Base-by-base conservation (phyloP, 2,797 vertebrate genomes). In the Silurus aristotelis region DNA sequence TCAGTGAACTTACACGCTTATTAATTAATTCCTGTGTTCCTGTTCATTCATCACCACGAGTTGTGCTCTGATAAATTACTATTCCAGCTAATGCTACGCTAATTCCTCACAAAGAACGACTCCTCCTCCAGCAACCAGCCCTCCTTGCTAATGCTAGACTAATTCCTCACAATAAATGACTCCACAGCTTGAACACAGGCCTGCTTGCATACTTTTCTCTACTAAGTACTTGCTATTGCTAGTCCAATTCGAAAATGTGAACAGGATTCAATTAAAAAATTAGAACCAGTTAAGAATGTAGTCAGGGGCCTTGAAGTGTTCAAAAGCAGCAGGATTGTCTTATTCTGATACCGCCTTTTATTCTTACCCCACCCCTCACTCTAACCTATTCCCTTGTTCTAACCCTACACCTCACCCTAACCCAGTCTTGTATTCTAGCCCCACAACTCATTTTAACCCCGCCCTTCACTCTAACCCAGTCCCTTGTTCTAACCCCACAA, bases 1-100 rank as follows among this genome's bases (percentile, higher is more conserved):
- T 94, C 87, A 86, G 88, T 19, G 48, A 20, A 78, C 89, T 90
- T 90, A 93, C 88, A 87, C 80, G 79, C 83, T 91, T 92, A 93
- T 93, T 93, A 93, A 94, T 93, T 90, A 73, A 91, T 89, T 87
- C 82, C 73, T 9, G 87, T 12, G n/a, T 86, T 92, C 73, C 68
- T 78, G 68, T 91, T 80, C 88, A 92, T 93, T 93, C 83, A 93
- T 93, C 90, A 94, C 83, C 84, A 84, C 60, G 70, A 89, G 85
- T 19, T 90, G 90, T 93, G 12, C 6, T 0, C 27, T 58, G 80
- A 81, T 81, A 68, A 68, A 81, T 56, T 46, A 55, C 80, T 31
- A 25, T 22, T 38, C 46, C 25, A 56, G 80, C 64, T 68, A 82
- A 70, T 19, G 48, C 66, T 82, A 70, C 14, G 27, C 46, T 81